Conservation (phyloP, 2,113 vertebrate genomes). For the Ginglymostoma cirratum region DNA sequence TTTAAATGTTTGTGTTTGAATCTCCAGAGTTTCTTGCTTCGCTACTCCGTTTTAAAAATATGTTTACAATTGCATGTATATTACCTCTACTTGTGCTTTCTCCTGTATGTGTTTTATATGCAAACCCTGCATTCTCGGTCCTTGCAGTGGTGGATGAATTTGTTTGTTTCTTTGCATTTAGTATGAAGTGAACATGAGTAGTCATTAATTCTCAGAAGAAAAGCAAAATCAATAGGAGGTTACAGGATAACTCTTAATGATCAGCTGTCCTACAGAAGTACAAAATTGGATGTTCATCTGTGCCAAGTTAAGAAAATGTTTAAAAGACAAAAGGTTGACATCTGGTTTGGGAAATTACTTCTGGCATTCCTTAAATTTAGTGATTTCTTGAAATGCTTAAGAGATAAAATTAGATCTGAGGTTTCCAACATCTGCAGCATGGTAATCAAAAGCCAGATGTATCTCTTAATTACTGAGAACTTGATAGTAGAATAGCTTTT, state of each 20-base stretch:
- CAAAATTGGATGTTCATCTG: background rate
- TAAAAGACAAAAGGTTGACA: slow-evolving; percentile 28
- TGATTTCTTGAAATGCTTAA: background rate
- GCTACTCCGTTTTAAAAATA: background rate
- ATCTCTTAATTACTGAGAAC: background rate
- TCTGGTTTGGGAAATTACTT: background rate
- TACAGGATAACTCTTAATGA: slow-evolving; percentile 10
- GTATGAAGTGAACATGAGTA: background rate
- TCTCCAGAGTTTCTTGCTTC: background rate
- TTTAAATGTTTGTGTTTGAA: background rate
- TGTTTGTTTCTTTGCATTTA: background rate
- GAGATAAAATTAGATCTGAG: slow-evolving; percentile 23
- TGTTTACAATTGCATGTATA: background rate
- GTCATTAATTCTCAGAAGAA: background rate
- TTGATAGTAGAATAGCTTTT: background rate
- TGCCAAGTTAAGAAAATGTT: background rate
- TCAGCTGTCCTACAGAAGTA: background rate
- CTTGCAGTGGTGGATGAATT: background rate
- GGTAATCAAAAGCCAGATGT: background rate
- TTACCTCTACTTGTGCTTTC: background rate
- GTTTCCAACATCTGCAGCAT: background rate
- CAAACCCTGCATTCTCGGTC: background rate
- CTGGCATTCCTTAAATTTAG: slow-evolving; percentile 21
- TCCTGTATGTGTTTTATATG: background rate
- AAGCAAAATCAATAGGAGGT: background rate